Evolutionary conservation across 2,888 invertebrate species (phyloP).

Genomic region (Mantis religiosa): DNA sequence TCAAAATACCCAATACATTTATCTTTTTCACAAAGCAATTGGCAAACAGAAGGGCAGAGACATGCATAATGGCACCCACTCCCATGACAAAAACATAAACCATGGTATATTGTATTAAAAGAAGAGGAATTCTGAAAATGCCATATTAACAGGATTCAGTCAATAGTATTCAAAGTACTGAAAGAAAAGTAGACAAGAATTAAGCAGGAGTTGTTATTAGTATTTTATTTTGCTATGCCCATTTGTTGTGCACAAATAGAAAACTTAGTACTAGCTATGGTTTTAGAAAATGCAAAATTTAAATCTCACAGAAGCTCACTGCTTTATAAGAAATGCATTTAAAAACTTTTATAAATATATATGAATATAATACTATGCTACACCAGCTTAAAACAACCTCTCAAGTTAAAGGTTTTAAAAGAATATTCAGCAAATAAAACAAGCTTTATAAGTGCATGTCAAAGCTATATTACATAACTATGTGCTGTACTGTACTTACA

Average conservation of each 20-base stretch:
- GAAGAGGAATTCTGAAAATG: background rate
- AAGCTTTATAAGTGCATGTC: background rate
- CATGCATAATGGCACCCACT: background rate
- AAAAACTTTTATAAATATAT: background rate
- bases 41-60: background rate
- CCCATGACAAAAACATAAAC: background rate
- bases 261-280: background rate
- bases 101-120: background rate
- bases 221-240: background rate
- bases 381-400: background rate
- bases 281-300: background rate
- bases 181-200: background rate
- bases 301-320: background rate
- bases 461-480: background rate
- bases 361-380: background rate
- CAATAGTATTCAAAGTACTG: background rate
- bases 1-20: background rate
- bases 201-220: background rate
- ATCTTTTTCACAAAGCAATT: background rate
- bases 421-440: background rate
- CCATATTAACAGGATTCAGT: background rate
- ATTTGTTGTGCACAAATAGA: background rate
- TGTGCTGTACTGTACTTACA: slow-evolving; percentile 19
- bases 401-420: background rate
- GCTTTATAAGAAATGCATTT: background rate